Base-by-base conservation (phyloP, 2,797 vertebrate species). In the Peromyscus eremicus region DNA sequence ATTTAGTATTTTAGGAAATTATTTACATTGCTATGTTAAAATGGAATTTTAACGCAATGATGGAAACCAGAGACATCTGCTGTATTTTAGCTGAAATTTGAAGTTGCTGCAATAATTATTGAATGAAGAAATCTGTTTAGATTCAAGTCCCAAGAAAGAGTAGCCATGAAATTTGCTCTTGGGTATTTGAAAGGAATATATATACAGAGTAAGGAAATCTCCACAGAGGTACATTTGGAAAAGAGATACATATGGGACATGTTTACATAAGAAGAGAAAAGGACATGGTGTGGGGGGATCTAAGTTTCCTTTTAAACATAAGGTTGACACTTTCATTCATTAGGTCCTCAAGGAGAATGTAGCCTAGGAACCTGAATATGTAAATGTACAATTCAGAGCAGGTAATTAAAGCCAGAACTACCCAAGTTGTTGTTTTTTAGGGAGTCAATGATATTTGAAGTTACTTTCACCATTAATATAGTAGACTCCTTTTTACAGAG, bases 61-160 rank as follows among this genome's bases (percentile, higher is more conserved):
- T 66, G 4, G n/a, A 75, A 93, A 71, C n/a, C 52, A 73, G 64
- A 81, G 32, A 23, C 0, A 79, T 91, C 89, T 91, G 16, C 40
- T 79, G 1, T 77, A 40, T 87, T 89, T 86, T 32, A 64, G 43
- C 10, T 60, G 23, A 85, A 23, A 83, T 89, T 68, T 73, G 34
- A 91, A 76, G 34, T 91, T 81, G 52, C 25, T 57, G 10, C 29
- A 14, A 13, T 37, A 77, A 62, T 17, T 62, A 25, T 40, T 43
- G 91, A 90, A 96, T 46, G 3, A 19, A 92, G 23, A 94, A 60
- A 89, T 81, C 37, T 93, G 17, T 93, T 94, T 52, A 75, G 64
- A 92, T 40, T 94, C 25, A 64, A 86, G 34, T 89, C 57, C 86
- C 0, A 16, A 0, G 55, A 75, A 85, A 73, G 23, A 89, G 17